Percentiles rank a stretch among this genome's conserved stretches.
phyloP scores from a whole-genome alignment of 2,888 invertebrate species.

The Toxonevra muliebris region DNA sequence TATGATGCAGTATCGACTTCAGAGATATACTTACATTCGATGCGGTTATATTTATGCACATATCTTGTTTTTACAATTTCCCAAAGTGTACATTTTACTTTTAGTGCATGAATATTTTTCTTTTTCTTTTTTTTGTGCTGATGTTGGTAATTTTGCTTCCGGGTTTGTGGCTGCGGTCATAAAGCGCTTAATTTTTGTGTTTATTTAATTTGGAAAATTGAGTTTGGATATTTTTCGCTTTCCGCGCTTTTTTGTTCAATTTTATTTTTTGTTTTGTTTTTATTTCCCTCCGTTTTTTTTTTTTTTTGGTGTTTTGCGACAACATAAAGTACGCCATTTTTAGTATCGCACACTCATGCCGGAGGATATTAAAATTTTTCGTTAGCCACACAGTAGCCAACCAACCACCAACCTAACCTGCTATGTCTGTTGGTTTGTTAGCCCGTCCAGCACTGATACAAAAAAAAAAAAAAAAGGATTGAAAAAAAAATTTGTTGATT shows the following conservation, averaged over 20 bases:
- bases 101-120: not conserved
- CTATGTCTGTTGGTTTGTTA: too few relatives aligned
- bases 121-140: not conserved
- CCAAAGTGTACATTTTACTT: not conserved
- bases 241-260: slow-evolving; percentile 23
- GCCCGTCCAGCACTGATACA: not conserved
- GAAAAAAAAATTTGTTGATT: slow-evolving; percentile 45
- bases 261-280: not conserved
- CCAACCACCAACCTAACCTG: not conserved
- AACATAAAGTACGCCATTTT: slow-evolving; percentile 23
- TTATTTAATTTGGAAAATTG: slow-evolving; percentile 57
- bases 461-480: not conserved
- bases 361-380: slow-evolving; percentile 51
- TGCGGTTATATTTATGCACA: not conserved
- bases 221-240: slow-evolving; percentile 45
- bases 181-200: slow-evolving; percentile 47
- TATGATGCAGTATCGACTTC: too few relatives aligned
- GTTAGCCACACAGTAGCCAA: slow-evolving; percentile 39
- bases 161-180: slow-evolving; percentile 18
- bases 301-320: not conserved
- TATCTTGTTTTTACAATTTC: not conserved
- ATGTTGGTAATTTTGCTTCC: not conserved
- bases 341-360: slow-evolving; percentile 36
- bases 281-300: not conserved
- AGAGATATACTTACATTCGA: too few relatives aligned